phyloP scores from a whole-genome alignment of 2,888 invertebrate genomes.

The Allacma fusca region DNA sequence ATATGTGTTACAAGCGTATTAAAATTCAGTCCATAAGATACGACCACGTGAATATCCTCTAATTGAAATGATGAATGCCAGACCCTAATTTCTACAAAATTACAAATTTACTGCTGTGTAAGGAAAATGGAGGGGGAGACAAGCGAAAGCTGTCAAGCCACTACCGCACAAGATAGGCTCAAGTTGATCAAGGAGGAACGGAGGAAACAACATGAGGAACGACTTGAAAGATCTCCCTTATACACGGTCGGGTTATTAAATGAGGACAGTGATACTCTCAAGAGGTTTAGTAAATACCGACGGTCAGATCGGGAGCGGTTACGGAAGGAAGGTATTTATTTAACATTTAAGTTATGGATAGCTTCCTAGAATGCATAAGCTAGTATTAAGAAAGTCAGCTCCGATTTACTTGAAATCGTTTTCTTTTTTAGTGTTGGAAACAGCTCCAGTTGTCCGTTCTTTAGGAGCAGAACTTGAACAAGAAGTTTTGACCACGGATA shows the following conservation, averaged over 20 bases:
- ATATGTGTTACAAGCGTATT: neutral
- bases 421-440: neutral
- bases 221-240: constrained; percentile 34
- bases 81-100: neutral
- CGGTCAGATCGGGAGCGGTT: constrained; percentile 30
- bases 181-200: constrained; percentile 49
- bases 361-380: neutral
- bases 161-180: constrained; percentile 37
- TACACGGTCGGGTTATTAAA: neutral
- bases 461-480: neutral
- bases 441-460: neutral
- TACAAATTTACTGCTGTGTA: neutral
- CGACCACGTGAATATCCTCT: constrained; percentile 9
- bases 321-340: constrained; percentile 19
- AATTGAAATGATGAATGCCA: neutral
- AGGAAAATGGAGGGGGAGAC: constrained; percentile 36
- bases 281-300: constrained; percentile 47
- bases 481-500: neutral
- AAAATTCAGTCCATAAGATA: constrained; percentile 18
- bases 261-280: constrained; percentile 39
- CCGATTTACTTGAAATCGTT: neutral
- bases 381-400: neutral
- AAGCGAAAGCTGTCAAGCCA: constrained; percentile 21
- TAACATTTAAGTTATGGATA: neutral
- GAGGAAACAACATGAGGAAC: constrained; percentile 46